Conservation (phyloP, 2,888 invertebrate genomes). For the Parapristionchus giblindavisi region DNA sequence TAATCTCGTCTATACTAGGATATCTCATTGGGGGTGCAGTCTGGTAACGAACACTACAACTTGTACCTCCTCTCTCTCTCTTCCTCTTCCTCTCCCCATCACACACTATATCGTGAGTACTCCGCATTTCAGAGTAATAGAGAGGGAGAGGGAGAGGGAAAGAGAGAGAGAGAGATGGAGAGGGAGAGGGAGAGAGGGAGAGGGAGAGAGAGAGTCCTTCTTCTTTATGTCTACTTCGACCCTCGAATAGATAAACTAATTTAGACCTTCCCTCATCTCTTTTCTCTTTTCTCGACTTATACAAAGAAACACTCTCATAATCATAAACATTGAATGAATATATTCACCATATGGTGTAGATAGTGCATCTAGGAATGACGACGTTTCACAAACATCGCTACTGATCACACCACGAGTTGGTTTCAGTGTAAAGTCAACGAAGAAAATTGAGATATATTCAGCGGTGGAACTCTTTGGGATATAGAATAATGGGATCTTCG, state of each 20-base stretch:
- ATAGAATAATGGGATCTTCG: too few species aligned
- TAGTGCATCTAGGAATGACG: not conserved
- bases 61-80: not conserved
- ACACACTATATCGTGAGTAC: not conserved
- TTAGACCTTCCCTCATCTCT: too few species aligned
- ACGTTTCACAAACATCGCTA: conserved; percentile 10
- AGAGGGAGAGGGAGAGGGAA: too few species aligned
- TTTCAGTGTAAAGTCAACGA: too few species aligned
- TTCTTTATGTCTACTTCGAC: conserved; percentile 2
- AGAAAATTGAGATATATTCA: too few species aligned
- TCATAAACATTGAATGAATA: conserved; percentile 17
- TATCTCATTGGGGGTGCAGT: conserved; percentile 16
- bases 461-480: too few species aligned
- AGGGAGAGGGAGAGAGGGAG: too few species aligned
- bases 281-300: too few species aligned
- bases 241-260: conserved; percentile 16
- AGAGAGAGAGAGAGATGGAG: too few species aligned
- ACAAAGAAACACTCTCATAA: too few species aligned
- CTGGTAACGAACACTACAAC: not conserved
- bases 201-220: conserved; percentile 7
- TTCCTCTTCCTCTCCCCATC: not conserved
- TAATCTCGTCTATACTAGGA: not conserved
- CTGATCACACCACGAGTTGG: too few species aligned
- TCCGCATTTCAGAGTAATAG: too few species aligned
- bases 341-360: not conserved